Evolutionary conservation across 2,797 vertebrate genomes (phyloP).

Genomic region (Acanthornis magna): DNA sequence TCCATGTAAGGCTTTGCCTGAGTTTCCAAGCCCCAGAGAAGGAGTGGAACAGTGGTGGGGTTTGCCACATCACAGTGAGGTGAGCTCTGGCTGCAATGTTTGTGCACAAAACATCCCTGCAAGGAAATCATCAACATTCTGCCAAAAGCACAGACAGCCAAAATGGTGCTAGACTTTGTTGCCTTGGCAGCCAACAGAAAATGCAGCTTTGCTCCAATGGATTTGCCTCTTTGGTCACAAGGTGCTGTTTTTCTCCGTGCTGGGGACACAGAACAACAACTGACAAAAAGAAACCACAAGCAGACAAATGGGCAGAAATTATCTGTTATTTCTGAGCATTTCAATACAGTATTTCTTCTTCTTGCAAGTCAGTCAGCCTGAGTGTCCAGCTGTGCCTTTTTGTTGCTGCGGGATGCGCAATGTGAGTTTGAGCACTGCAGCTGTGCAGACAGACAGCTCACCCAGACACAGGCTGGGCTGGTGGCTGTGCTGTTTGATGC

Average conservation of each 20-base stretch:
- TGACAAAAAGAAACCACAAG: not conserved
- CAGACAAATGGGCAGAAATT: not conserved
- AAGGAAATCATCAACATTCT: not conserved
- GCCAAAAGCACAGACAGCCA: not conserved
- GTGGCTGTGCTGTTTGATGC: not conserved
- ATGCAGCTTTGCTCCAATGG: not conserved
- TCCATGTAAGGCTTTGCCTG: not conserved
- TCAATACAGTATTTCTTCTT: not conserved
- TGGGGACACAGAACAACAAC: not conserved
- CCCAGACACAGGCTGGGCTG: not conserved
- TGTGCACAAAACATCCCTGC: not conserved
- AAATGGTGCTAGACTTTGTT: not conserved
- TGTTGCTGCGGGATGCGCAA: not conserved
- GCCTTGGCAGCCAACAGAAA: not conserved
- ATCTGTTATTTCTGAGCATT: conserved; percentile 33
- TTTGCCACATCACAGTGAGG: not conserved
- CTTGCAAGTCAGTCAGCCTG: not conserved
- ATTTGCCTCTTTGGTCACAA: not conserved
- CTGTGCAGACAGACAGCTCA: not conserved
- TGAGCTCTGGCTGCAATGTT: not conserved
- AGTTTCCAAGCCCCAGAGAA: not conserved
- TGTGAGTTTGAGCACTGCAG: not conserved
- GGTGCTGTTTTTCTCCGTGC: not conserved
- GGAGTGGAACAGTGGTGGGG: fast-evolving
- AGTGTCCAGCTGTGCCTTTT: not conserved